Evolutionary conservation across 2,797 vertebrate genomes (phyloP).

Genomic region (Coilia nasus): DNA sequence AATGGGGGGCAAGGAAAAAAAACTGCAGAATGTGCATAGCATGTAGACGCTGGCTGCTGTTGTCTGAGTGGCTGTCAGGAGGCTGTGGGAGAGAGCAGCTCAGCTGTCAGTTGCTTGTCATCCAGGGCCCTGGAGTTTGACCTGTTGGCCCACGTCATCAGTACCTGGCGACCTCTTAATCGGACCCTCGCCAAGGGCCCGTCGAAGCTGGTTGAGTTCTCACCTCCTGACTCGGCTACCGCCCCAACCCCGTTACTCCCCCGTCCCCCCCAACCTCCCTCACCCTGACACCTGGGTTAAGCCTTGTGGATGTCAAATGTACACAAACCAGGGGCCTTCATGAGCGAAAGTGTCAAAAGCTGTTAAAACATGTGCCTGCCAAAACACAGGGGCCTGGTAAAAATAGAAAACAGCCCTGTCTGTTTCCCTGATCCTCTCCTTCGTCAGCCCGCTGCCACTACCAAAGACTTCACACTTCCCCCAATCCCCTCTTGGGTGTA

Average conservation of each 20-base stretch:
- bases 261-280: not conserved
- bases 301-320: slow-evolving; percentile 21
- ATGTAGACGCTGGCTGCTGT: not conserved
- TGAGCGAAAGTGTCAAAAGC: slow-evolving; percentile 24
- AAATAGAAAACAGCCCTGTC: slow-evolving; percentile 14
- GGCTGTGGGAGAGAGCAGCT: not conserved
- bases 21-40: not conserved
- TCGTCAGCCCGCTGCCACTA: not conserved
- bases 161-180: slow-evolving; percentile 39
- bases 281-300: slow-evolving; percentile 14
- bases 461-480: not conserved
- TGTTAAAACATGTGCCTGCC: slow-evolving; percentile 16
- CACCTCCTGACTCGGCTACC: not conserved
- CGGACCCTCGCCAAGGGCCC: slow-evolving; percentile 19
- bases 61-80: slow-evolving; percentile 26
- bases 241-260: not conserved
- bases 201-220: not conserved
- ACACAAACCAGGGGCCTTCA: slow-evolving; percentile 17
- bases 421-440: not conserved
- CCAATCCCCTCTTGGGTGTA: not conserved
- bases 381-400: not conserved
- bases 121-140: not conserved
- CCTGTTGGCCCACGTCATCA: slow-evolving; percentile 27
- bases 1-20: not conserved
- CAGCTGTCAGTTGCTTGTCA: slow-evolving; percentile 41